These are phyloP conservation scores for Podarcis muralis DNA, from an alignment of 2,113 vertebrate species.

Conservation along the genomic window DNA sequence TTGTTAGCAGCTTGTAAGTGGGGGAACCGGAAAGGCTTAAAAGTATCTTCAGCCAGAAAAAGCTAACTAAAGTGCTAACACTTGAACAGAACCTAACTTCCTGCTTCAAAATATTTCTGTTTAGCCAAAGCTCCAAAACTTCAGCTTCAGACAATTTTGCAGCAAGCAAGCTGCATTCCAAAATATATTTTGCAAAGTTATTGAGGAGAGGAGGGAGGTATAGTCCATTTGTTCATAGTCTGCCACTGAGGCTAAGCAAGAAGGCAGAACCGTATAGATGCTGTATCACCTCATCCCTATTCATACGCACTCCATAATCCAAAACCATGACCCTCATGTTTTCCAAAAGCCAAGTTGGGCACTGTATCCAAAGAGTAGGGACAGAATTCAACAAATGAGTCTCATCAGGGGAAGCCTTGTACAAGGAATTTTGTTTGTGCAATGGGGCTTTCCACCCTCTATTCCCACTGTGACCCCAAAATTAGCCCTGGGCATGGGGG, in stretches of 20 bases:
- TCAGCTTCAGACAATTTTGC: neutral
- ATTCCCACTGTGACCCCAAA: too few species aligned
- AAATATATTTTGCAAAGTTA: neutral
- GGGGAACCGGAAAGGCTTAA: conserved; percentile 20
- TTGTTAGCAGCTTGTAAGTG: neutral
- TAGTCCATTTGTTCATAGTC: neutral
- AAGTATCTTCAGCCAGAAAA: neutral
- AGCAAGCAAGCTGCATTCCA: neutral
- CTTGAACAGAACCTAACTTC: neutral
- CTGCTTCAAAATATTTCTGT: neutral
- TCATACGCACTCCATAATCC: neutral
- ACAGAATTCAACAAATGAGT: too few species aligned
- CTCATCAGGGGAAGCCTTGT: too few species aligned
- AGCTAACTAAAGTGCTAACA: neutral
- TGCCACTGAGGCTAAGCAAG: neutral
- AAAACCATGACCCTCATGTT: too few species aligned
- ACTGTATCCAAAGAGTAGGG: too few species aligned
- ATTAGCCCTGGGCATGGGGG: too few species aligned
- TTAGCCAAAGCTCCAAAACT: neutral
- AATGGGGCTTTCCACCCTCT: too few species aligned
- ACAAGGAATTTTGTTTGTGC: too few species aligned
- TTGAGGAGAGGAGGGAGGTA: too few species aligned
- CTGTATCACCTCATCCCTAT: neutral
- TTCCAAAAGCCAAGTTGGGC: too few species aligned
- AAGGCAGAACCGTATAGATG: neutral